Evolutionary conservation across 92 coral and sea anemone genomes (phyloP).

Genomic region (Anthopleura xanthogrammica): DNA sequence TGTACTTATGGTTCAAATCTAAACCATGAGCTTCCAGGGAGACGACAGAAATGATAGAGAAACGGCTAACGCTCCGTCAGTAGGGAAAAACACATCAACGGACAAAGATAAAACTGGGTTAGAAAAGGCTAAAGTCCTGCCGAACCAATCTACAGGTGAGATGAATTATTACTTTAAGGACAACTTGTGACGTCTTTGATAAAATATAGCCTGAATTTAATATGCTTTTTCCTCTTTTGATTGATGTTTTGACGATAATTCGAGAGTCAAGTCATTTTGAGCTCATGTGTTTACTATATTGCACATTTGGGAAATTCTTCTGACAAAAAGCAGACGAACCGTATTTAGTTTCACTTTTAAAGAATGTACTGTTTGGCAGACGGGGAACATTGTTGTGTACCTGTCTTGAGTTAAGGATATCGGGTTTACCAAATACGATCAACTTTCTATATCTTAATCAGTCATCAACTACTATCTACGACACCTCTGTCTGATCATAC

Average conservation of each 20-base stretch:
- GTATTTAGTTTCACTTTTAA: slow-evolving; percentile 1
- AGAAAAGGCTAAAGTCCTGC: slow-evolving; percentile 60
- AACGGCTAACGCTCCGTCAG: slow-evolving; percentile 59
- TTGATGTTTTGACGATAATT: slow-evolving; percentile 3
- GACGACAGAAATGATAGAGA: slow-evolving; percentile 93
- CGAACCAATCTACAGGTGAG: slow-evolving; percentile 17
- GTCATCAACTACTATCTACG: neutral
- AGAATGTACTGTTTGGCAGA: slow-evolving; percentile 1
- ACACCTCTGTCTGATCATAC: neutral
- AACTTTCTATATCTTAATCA: neutral
- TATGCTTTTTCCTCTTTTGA: neutral
- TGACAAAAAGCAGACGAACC: neutral
- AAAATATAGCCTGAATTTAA: neutral
- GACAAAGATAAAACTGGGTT: slow-evolving; percentile 69
- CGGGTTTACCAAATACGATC: neutral
- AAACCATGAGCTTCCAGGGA: slow-evolving; percentile 82
- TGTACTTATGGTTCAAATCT: slow-evolving; percentile 9
- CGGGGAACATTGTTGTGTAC: neutral
- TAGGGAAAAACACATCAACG: slow-evolving; percentile 25
- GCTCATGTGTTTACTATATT: neutral
- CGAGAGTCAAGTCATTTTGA: neutral
- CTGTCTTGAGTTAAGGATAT: slow-evolving; percentile 2
- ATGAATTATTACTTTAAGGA: neutral
- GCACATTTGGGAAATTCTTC: neutral
- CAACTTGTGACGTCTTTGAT: neutral